Percentiles rank a stretch among this genome's conserved stretches.
These are phyloP conservation scores for Hylia prasina DNA, from an alignment of 2,113 vertebrate species.

Conservation along the genomic window DNA sequence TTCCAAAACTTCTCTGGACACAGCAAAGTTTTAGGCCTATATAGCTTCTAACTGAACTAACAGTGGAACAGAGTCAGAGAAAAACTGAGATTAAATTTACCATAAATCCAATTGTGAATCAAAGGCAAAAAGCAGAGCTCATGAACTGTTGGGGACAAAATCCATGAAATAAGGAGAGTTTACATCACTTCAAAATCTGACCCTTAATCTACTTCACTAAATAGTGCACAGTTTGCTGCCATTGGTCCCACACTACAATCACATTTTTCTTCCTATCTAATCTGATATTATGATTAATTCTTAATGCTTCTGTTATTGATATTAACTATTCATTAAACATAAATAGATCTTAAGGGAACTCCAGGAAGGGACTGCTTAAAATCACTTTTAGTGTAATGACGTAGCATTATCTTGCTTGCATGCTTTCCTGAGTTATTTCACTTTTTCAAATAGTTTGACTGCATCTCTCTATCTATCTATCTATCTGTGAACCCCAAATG, in stretches of 20 bases:
- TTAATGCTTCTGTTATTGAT: neutral
- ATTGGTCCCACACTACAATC: neutral
- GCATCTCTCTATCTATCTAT: fast-evolving
- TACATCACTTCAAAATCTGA: neutral
- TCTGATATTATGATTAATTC: neutral
- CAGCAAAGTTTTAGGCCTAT: neutral
- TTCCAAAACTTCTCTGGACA: neutral
- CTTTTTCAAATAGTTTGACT: neutral
- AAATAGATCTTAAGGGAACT: neutral
- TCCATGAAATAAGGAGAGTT: neutral
- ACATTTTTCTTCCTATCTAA: neutral
- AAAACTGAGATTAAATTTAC: neutral
- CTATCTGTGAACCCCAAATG: neutral
- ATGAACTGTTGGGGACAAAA: neutral
- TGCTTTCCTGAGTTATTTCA: neutral
- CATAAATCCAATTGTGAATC: neutral
- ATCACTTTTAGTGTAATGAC: neutral
- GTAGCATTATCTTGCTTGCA: neutral
- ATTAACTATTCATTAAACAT: neutral
- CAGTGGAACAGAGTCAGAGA: neutral
- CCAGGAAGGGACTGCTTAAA: neutral
- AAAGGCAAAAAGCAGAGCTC: neutral
- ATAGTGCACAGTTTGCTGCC: neutral
- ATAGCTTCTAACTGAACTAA: neutral
- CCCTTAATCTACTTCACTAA: neutral